Evolutionary conservation across 2,797 vertebrate species (phyloP).

Genomic region (Siniperca scherzeri): DNA sequence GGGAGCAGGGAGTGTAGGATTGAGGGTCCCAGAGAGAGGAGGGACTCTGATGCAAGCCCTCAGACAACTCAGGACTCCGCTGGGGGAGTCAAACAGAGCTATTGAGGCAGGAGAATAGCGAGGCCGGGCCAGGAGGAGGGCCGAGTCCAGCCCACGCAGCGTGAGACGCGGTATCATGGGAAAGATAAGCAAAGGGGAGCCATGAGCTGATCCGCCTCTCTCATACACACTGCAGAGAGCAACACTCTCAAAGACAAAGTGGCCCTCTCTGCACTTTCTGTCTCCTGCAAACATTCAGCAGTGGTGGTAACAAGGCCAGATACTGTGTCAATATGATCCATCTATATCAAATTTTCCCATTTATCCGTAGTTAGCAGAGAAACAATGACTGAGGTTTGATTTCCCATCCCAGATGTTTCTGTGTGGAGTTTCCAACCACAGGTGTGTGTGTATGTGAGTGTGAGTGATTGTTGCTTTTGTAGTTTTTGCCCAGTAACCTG

Average conservation of each 20-base stretch:
- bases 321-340: background rate
- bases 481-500: background rate
- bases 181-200: constrained; percentile 89
- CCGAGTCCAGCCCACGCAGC: constrained; percentile 77
- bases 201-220: constrained; percentile 45
- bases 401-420: background rate
- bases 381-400: background rate
- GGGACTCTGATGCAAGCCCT: constrained; percentile 56
- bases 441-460: background rate
- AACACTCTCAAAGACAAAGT: constrained; percentile 48
- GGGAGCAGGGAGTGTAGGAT: constrained; percentile 72
- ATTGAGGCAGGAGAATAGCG: constrained; percentile 89
- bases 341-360: background rate
- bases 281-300: constrained; percentile 33
- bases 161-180: constrained; percentile 87
- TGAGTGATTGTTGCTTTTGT: background rate
- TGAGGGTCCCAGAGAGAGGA: constrained; percentile 72
- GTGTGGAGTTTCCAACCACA: background rate
- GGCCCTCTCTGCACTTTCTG: constrained; percentile 16
- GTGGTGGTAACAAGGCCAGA: background rate
- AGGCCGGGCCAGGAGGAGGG: constrained; percentile 78
- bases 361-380: background rate
- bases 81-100: constrained; percentile 86
- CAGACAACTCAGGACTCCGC: constrained; percentile 58
- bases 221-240: constrained; percentile 32